Evolutionary conservation across 2,797 vertebrate genomes (phyloP).

Genomic region (Falco peregrinus): DNA sequence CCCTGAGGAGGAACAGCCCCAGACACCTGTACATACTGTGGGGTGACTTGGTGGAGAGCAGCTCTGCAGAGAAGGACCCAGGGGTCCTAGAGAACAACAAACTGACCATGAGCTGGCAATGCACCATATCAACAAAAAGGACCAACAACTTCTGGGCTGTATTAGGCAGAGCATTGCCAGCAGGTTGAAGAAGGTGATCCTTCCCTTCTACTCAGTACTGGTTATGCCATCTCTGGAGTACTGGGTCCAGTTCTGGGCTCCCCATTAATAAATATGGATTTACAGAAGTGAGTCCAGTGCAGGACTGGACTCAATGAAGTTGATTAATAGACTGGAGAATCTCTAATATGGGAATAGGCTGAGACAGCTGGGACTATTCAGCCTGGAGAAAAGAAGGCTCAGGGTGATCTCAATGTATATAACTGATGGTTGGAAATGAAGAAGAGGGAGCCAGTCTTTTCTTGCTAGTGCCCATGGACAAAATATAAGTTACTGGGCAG

Average conservation of each 20-base stretch:
- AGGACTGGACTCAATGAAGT: not conserved
- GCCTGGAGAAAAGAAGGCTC: not conserved
- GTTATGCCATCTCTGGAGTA: not conserved
- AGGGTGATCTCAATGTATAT: too few species aligned
- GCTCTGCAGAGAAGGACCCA: not conserved
- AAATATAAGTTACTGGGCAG: not conserved
- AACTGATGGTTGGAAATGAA: not conserved
- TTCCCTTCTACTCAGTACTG: not conserved
- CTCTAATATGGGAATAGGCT: not conserved
- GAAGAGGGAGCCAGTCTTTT: not conserved
- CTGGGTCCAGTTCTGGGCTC: not conserved
- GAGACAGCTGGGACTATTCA: not conserved
- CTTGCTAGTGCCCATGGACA: not conserved
- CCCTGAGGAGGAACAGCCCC: not conserved
- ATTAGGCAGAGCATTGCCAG: not conserved
- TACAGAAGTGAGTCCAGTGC: not conserved
- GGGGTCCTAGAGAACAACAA: not conserved
- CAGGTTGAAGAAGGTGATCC: not conserved
- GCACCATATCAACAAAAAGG: not conserved
- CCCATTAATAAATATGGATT: not conserved
- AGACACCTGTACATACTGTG: rapidly evolving
- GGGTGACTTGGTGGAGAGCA: not conserved
- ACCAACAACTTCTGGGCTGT: not conserved
- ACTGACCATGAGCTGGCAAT: not conserved
- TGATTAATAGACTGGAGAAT: not conserved